Percentiles rank a stretch among this genome's conserved stretches.
These are phyloP conservation scores for Ophion ventricosus DNA, from an alignment of 2,888 invertebrate species.

Conservation along the genomic window DNA sequence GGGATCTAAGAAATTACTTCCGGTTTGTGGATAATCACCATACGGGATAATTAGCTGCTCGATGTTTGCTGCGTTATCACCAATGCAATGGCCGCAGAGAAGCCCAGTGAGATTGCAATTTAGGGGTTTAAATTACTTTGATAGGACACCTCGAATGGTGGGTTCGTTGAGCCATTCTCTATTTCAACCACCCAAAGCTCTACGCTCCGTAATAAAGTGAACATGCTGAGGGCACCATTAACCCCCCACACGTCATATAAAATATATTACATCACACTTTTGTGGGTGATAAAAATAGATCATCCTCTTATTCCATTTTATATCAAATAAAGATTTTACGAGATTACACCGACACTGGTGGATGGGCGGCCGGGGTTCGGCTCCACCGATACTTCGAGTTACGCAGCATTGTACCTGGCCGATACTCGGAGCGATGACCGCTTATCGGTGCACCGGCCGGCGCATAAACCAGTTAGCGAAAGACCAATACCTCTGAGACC, in stretches of 20 bases:
- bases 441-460: no score
- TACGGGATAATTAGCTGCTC: conserved; percentile 8
- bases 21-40: neutral
- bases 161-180: conserved; percentile 16
- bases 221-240: neutral
- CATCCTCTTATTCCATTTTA: neutral
- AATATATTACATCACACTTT: neutral
- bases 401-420: no score
- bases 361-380: neutral
- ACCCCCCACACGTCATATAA: neutral
- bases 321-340: neutral
- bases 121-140: conserved; percentile 10
- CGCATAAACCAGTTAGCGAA: no score
- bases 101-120: conserved; percentile 16
- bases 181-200: neutral
- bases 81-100: neutral
- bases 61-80: conserved; percentile 12
- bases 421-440: no score
- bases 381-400: no score
- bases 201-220: neutral
- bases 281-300: neutral
- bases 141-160: neutral
- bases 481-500: no score
- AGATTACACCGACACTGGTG: no score
- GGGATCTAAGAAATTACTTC: neutral